Evolutionary conservation across 2,888 invertebrate genomes (phyloP), one percentile per base, ranked within the genome.

Genomic region (Megastigmus dorsalis): DNA sequence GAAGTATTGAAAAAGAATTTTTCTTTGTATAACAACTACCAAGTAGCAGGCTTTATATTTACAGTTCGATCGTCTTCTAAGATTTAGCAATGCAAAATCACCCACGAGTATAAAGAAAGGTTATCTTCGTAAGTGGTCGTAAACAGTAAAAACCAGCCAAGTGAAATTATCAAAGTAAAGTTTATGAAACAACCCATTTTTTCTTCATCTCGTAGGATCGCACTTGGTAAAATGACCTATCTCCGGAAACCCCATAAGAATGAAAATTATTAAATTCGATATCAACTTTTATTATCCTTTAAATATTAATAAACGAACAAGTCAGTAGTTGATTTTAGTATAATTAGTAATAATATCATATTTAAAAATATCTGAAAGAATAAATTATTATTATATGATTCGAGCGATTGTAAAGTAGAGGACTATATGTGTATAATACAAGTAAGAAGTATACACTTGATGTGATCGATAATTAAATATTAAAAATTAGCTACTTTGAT

Each of bases 171-270:
- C n/a, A n/a, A 52, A 30, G 6, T 13, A 30, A 33, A 7, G 3
- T 50, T 1, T 18, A 7, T 20, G 10, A 60, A 33, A 59, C 60
- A 57, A 48, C 38, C 38, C 52, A 57, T 57, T 38, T 15, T 15
- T 20, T 63, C 1, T 43, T 50, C 10, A 41, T 4, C 38, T 23
- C 9, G n/a, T 7, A 55, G 7, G 45, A 43, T 23, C 7, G n/a
- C 62, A 60, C 76, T 76, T 70, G 41, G 63, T 71, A 76, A 76
- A 71, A 71, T 71, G n/a, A 60, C 74, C 33, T 65, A 48, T 50
- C 45, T 79, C 78, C 78, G 80, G 80, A 80, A 80, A 80, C 79
- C 80, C 75, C 79, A 68, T 71, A 70, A 77, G 76, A 76, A 74
- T 75, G 69, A 72, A 2, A 18, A 55, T 52, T 50, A 60, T 36